Base-by-base conservation (phyloP, 1,140 invertebrate genomes). In the Solenopsis fugax region DNA sequence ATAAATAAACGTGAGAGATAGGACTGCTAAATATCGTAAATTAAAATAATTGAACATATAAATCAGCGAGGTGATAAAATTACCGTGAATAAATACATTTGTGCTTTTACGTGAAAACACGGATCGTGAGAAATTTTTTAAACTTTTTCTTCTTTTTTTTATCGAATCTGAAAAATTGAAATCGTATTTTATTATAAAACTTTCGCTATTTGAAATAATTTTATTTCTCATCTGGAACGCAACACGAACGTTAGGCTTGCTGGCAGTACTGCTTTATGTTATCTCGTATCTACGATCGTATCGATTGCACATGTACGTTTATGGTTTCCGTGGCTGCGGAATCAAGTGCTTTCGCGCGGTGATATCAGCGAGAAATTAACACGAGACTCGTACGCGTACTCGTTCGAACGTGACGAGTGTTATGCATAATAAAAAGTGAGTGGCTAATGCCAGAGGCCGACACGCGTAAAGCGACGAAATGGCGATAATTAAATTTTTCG, bases 371-470 rank as follows among this genome's bases (percentile, higher is more conserved):
- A 9, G 48, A 89, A 86, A 88, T 89, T 89, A 89, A 88, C 87
- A 60, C 87, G 16, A 29, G 6, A 29, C 12, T 21, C n/a, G 10
- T 41, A 34, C 24, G 48, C 16, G 12, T 48, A 52, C 9, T 67
- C 58, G 41, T 24, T 69, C 45, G 82, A 60, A 60, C 82, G 81
- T 86, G 37, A 73, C 87, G 69, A 89, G 48, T n/a, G 69, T 75
- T 13, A 77, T 52, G 60, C 41, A 52, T 86, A 88, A 88, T 89
- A 76, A 88, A 89, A 89, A 75, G 80, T 80, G 88, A 88, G 86
- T 73, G 82, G 88, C 21, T 62, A 71, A 75, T 64, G 29, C 0
- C 54, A 24, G 29, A 62, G 52, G 7, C 29, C 45, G 62, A 76
- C n/a, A 54, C 50, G 21, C 16, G 21, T 58, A 60, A 50, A 75